Evolutionary conservation across 2,888 invertebrate genomes (phyloP).

Genomic region (Heterodera filipjevi): DNA sequence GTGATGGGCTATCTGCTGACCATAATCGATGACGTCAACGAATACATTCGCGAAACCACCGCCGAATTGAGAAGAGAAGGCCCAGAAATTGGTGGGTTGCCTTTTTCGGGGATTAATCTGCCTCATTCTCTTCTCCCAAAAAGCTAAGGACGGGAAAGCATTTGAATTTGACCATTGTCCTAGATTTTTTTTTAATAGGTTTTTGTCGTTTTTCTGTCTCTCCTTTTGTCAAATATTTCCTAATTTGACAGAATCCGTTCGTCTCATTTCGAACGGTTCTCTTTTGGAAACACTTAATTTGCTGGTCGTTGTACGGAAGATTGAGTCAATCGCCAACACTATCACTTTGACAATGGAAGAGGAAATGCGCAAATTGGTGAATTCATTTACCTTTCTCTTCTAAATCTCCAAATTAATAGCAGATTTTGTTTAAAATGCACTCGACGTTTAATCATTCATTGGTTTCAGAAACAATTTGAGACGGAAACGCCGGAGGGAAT

Average conservation of each 20-base stretch:
- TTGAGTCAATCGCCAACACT: slow-evolving; percentile 41
- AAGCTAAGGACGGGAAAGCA: too few species aligned
- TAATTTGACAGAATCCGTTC: not conserved
- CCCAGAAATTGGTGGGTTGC: not conserved
- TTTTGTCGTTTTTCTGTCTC: too few species aligned
- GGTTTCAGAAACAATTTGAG: slow-evolving; percentile 34
- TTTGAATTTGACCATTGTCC: too few species aligned
- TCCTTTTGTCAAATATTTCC: not conserved
- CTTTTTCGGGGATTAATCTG: too few species aligned
- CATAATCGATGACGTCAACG: slow-evolving; percentile 42
- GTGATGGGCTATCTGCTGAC: slow-evolving; percentile 42
- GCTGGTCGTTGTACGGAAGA: slow-evolving; percentile 44
- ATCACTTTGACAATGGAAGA: slow-evolving; percentile 45
- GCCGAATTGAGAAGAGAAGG: slow-evolving; percentile 7
- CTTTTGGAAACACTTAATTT: slow-evolving; percentile 44
- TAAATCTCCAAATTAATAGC: too few species aligned
- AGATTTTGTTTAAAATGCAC: not conserved
- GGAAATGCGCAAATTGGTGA: slow-evolving; percentile 47
- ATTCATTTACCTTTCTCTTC: not conserved
- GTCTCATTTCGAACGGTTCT: slow-evolving; percentile 39
- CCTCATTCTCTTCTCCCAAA: too few species aligned
- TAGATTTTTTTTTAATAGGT: too few species aligned
- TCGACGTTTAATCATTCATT: not conserved
- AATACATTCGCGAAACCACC: slow-evolving; percentile 31
- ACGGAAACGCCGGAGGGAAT: slow-evolving; percentile 22